Conservation (phyloP, 2,797 vertebrate genomes). For the Psittacula derbiana region DNA sequence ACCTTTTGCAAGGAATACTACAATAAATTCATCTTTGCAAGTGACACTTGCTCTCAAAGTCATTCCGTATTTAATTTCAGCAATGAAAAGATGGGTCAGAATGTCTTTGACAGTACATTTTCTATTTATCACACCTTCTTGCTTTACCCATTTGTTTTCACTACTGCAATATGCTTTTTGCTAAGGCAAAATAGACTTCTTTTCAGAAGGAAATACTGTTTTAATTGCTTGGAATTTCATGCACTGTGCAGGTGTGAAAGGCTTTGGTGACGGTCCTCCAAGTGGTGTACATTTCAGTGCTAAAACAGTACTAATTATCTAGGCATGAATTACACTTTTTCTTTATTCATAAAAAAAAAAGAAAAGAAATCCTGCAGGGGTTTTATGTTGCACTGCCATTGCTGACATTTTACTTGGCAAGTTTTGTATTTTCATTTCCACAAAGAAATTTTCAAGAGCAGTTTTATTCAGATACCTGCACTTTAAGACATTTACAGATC, state of each 20-base stretch:
- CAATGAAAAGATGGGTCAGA: not conserved
- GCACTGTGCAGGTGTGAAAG: slow-evolving; percentile 50
- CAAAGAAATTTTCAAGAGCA: not conserved
- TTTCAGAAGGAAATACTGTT: not conserved
- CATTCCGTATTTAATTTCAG: not conserved
- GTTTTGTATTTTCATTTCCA: not conserved
- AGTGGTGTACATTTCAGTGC: slow-evolving; percentile 47
- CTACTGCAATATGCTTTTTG: not conserved
- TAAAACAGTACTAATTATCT: slow-evolving; percentile 39
- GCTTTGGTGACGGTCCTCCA: not conserved
- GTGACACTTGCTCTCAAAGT: not conserved
- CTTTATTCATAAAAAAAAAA: not conserved
- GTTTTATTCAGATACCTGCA: not conserved
- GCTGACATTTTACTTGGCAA: not conserved
- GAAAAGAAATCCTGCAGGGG: not conserved
- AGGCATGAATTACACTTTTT: slow-evolving; percentile 36
- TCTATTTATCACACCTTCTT: not conserved
- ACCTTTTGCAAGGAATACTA: not conserved
- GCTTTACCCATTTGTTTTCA: not conserved
- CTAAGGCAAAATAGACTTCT: not conserved
- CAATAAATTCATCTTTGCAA: not conserved
- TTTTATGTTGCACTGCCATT: not conserved
- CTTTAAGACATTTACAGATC: not conserved
- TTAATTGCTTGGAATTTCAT: slow-evolving; percentile 61
- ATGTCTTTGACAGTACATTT: not conserved